These are phyloP conservation scores for Chromis chromis DNA, from an alignment of 2,797 vertebrate species.

Conservation along the genomic window DNA sequence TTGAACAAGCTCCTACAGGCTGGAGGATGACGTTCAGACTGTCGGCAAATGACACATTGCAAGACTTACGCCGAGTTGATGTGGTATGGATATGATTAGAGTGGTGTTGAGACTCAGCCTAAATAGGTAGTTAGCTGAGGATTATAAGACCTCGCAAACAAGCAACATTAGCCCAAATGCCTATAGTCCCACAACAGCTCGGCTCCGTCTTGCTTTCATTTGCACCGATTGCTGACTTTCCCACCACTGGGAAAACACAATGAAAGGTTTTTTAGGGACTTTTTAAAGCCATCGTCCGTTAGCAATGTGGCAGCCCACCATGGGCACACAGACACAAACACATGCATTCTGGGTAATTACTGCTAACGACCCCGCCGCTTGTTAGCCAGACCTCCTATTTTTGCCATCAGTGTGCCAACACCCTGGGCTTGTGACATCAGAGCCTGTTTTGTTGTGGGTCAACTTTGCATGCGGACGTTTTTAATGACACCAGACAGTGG, in stretches of 20 bases:
- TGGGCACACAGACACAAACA: conserved; percentile 77
- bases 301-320: conserved; percentile 79
- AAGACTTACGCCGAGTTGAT: conserved; percentile 60
- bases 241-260: conserved; percentile 73
- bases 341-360: conserved; percentile 86
- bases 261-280: conserved; percentile 72
- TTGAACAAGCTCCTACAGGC: conserved; percentile 68
- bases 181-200: conserved; percentile 58
- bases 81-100: conserved; percentile 79
- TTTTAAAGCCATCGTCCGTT: conserved; percentile 77
- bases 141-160: conserved; percentile 72
- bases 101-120: conserved; percentile 64
- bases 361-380: conserved; percentile 83
- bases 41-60: conserved; percentile 75
- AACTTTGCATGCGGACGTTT: conserved; percentile 78
- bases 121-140: conserved; percentile 71
- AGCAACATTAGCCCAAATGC: conserved; percentile 65
- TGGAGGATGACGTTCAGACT: conserved; percentile 71
- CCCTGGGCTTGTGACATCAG: conserved; percentile 84
- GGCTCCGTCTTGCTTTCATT: conserved; percentile 58
- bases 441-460: conserved; percentile 86
- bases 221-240: conserved; percentile 63
- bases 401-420: conserved; percentile 81
- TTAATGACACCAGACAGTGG: conserved; percentile 82
- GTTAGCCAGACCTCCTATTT: conserved; percentile 81